Conservation (phyloP, 2,797 vertebrate genomes). For the Acrocephalus scirpaceus region DNA sequence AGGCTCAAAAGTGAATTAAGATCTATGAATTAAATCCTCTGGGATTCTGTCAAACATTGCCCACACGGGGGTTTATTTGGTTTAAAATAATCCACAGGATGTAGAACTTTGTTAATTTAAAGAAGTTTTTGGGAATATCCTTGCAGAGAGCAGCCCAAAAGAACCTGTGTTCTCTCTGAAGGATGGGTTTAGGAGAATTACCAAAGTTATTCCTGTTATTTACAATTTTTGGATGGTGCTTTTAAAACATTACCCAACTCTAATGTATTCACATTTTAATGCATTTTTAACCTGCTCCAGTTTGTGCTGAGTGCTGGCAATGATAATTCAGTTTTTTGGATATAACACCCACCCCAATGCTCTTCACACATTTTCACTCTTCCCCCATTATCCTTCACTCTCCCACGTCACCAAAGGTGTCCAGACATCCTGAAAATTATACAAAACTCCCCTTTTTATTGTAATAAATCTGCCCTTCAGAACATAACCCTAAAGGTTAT, state of each 20-base stretch:
- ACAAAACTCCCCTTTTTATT: rapidly evolving
- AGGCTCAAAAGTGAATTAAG: neutral
- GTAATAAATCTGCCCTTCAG: neutral
- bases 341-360: neutral
- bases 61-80: neutral
- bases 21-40: neutral
- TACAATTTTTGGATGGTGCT: neutral
- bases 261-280: neutral
- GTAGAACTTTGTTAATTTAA: neutral
- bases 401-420: neutral
- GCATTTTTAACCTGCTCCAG: neutral
- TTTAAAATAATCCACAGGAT: neutral
- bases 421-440: neutral
- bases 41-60: neutral
- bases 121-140: neutral
- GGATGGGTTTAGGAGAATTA: neutral
- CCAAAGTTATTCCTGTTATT: neutral
- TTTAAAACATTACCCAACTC: neutral
- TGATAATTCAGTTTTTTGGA: rapidly evolving
- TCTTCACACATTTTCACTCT: neutral
- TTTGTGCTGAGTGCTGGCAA: neutral
- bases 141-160: neutral
- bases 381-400: rapidly evolving
- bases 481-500: neutral
- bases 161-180: neutral